Evolutionary conservation across 2,113 vertebrate species (phyloP).

Genomic region (Bubo bubo): DNA sequence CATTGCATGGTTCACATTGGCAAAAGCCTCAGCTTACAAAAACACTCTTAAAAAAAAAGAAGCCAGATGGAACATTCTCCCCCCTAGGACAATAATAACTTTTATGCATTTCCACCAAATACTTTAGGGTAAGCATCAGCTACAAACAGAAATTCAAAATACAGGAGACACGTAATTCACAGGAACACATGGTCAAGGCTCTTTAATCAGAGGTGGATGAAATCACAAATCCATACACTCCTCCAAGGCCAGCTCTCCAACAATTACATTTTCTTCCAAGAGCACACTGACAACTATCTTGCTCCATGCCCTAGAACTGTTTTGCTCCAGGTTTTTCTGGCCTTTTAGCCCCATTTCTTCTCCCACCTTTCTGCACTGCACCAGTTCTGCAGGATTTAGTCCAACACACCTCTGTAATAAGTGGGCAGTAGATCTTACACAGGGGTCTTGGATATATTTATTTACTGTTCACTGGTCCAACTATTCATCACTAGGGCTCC

Average conservation of each 20-base stretch:
- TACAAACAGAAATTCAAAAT: constrained; percentile 12
- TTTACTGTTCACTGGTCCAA: background rate
- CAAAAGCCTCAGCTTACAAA: background rate
- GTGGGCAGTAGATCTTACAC: background rate
- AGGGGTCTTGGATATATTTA: background rate
- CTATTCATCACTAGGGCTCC: background rate
- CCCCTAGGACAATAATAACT: background rate
- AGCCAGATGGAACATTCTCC: background rate
- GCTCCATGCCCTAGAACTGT: background rate
- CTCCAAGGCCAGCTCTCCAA: background rate
- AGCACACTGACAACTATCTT: background rate
- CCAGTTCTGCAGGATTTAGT: background rate
- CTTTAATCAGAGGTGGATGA: background rate
- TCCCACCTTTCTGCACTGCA: background rate
- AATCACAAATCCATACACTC: background rate
- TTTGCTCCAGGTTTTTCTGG: background rate
- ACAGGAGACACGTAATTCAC: background rate
- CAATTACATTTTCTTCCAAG: background rate
- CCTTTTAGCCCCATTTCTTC: background rate
- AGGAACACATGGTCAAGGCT: background rate
- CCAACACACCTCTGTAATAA: background rate
- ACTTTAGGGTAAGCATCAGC: background rate
- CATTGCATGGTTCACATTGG: background rate
- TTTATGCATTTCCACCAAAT: background rate
- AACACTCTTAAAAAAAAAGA: background rate